Conservation (phyloP, 2,888 invertebrate species). For the Steinernema scapterisci region DNA sequence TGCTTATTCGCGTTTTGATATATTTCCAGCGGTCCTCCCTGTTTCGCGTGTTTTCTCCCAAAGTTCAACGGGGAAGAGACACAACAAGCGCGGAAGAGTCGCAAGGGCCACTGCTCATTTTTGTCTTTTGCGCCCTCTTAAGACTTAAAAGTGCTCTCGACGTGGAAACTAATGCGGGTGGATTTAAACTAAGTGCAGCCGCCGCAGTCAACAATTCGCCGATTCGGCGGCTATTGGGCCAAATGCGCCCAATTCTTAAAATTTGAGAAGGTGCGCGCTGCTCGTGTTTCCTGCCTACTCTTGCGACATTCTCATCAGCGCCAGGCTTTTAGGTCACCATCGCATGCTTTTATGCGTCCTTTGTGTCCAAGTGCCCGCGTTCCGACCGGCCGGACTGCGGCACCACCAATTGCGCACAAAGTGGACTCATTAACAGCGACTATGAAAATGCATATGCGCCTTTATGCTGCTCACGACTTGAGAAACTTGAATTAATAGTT, state of each 20-base stretch:
- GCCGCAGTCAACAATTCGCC: constrained; percentile 21
- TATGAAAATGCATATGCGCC: constrained; percentile 12
- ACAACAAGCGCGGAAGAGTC: neutral
- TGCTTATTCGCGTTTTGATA: neutral
- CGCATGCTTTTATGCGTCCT: neutral
- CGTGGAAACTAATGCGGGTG: neutral
- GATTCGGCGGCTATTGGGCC: neutral
- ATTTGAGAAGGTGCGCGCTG: constrained; percentile 1
- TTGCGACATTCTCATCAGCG: neutral
- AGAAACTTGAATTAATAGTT: constrained; percentile 27
- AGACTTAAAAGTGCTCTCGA: neutral
- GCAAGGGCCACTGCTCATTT: neutral
- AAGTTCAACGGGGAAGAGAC: neutral
- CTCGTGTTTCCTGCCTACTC: constrained; percentile 7
- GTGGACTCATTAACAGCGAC: constrained; percentile 25
- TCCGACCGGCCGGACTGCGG: neutral
- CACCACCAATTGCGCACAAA: neutral
- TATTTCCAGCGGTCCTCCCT: neutral
- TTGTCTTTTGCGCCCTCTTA: neutral
- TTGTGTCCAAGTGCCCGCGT: neutral
- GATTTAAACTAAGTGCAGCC: constrained; percentile 13
- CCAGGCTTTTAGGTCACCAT: neutral
- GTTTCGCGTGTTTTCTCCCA: neutral
- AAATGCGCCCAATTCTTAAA: neutral
- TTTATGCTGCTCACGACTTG: neutral